Base-by-base conservation (phyloP, 2,113 vertebrate genomes). In the Geococcyx californianus region DNA sequence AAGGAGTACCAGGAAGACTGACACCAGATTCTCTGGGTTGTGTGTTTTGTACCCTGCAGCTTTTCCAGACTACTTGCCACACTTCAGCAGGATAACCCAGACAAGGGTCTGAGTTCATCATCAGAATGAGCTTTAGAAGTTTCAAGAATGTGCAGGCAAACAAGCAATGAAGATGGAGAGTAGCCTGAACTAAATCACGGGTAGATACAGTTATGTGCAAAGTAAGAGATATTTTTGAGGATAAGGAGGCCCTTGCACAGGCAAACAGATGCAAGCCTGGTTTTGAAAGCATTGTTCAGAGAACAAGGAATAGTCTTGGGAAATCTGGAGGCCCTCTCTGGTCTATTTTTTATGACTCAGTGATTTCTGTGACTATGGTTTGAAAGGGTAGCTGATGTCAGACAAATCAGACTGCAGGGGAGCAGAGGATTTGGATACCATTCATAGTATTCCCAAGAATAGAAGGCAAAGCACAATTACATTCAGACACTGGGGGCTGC, bases 391-490 rank as follows among this genome's bases (percentile, higher is more conserved):
- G 68, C 47, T 95, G 73, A 67, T 95, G 83, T 89, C 93, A 94
- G 38, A 72, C 38, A 55, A 90, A 52, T 83, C 75, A 86, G 83
- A 60, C 83, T 81, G 68, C 76, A 94, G 88, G 79, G 83, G 85
- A 90, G 67, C 85, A 90, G 70, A 54, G 49, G 52, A 75, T 88
- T 84, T 84, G 80, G 90, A 92, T 93, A 68, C 82, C 52, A 58
- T 59, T 87, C 89, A 72, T 84, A 68, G 60, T 87, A 5, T 63
- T 93, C 60, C 94, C 94, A 94, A 89, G 80, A 96, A 96, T 89
- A 95, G 93, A 81, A 94, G 33, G 76, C 73, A 81, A 90, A 95
- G 42, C 7, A 5, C 68, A 81, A 52, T 90, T 60, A 59, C 42
- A 20, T 21, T 80, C 83, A 90, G 72, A 67, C 60, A 26, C 55